phyloP scores from a whole-genome alignment of 2,113 vertebrate species.

The Anser brachyrhynchus region DNA sequence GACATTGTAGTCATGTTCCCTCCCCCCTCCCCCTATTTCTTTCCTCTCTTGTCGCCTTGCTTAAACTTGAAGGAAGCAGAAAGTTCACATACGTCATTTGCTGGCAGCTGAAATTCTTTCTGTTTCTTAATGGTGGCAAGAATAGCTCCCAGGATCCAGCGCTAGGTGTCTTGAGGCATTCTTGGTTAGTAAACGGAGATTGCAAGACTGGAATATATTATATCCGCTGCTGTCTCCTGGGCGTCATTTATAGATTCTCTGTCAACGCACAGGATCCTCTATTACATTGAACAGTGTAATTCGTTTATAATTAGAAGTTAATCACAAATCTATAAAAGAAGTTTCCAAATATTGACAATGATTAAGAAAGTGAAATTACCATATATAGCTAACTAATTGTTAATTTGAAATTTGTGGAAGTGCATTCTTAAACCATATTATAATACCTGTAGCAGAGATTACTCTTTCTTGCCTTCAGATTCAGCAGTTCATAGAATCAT shows the following conservation, averaged over 20 bases:
- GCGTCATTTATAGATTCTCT: slow-evolving; percentile 67
- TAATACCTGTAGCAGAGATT: slow-evolving; percentile 57
- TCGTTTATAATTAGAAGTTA: slow-evolving; percentile 78
- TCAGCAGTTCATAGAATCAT: neutral
- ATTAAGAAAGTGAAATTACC: slow-evolving; percentile 66
- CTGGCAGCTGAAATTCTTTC: slow-evolving; percentile 44
- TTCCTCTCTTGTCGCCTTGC: slow-evolving; percentile 36
- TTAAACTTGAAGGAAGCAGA: slow-evolving; percentile 40
- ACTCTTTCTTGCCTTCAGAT: neutral
- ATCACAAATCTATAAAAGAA: slow-evolving; percentile 77
- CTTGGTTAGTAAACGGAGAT: slow-evolving; percentile 37
- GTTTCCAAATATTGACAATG: slow-evolving; percentile 75
- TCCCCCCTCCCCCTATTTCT: no score
- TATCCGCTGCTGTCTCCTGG: slow-evolving; percentile 59
- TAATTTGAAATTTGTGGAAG: slow-evolving; percentile 59
- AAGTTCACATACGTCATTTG: slow-evolving; percentile 6
- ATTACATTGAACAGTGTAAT: slow-evolving; percentile 71
- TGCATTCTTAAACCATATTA: slow-evolving; percentile 43
- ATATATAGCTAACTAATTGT: slow-evolving; percentile 71
- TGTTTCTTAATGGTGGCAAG: slow-evolving; percentile 47
- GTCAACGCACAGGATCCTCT: slow-evolving; percentile 57
- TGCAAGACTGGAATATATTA: slow-evolving; percentile 24
- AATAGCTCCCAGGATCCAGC: neutral
- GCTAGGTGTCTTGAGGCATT: slow-evolving; percentile 7
- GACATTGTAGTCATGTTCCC: neutral